Conservation (phyloP, 2,797 vertebrate species). For the Poecilia gillii region DNA sequence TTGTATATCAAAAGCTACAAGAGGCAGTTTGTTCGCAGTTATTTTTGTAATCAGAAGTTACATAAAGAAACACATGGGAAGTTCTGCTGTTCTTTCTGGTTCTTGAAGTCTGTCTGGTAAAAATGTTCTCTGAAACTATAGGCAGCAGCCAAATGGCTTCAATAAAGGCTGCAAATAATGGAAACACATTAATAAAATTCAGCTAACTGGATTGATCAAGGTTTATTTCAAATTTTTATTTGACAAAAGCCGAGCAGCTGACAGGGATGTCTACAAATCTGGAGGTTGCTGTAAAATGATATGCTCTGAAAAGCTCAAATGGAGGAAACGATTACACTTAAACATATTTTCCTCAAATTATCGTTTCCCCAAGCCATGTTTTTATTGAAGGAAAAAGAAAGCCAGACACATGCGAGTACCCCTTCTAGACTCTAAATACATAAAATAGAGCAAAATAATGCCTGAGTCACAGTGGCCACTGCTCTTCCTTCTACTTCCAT, state of each 20-base stretch:
- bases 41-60: neutral
- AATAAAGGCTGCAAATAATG: neutral
- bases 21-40: neutral
- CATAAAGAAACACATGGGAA: neutral
- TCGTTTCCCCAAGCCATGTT: slow-evolving; percentile 5
- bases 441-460: slow-evolving; percentile 39
- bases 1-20: neutral
- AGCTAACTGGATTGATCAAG: neutral
- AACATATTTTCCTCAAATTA: slow-evolving; percentile 24
- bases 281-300: neutral
- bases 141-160: neutral
- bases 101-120: neutral
- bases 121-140: neutral
- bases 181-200: neutral
- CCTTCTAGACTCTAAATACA: slow-evolving; percentile 23
- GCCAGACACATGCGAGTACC: neutral
- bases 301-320: slow-evolving; percentile 6
- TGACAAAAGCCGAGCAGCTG: neutral
- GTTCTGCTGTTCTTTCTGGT: neutral
- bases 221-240: neutral
- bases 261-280: neutral
- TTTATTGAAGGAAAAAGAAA: neutral
- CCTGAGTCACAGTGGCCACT: slow-evolving; percentile 33
- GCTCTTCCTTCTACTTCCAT: slow-evolving; percentile 33
- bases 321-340: slow-evolving; percentile 23